Conservation (phyloP, 2,888 invertebrate species). For the Tanaodytes sp. region DNA sequence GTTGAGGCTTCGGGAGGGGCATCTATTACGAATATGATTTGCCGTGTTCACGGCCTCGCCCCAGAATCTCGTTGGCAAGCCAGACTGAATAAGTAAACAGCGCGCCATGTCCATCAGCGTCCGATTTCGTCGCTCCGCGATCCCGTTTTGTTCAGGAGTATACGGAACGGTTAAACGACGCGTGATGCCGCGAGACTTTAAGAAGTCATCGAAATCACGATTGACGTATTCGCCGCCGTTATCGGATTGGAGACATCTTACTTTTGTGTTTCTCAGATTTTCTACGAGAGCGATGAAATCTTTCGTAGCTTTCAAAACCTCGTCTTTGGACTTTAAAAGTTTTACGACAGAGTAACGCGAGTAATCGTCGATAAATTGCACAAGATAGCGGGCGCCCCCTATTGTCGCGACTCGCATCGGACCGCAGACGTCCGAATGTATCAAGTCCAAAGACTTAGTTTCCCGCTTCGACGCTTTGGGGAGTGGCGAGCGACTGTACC, state of each 20-base stretch:
- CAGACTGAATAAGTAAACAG: too few relatives aligned
- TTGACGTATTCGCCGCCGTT: constrained; percentile 15
- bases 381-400: neutral
- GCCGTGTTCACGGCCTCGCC: too few relatives aligned
- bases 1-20: constrained; percentile 11
- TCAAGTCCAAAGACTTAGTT: neutral
- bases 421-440: constrained; percentile 16
- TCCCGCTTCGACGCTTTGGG: neutral
- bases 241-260: constrained; percentile 12
- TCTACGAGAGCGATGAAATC: neutral
- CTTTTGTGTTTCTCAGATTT: neutral
- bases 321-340: constrained; percentile 1
- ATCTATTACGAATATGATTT: constrained; percentile 45
- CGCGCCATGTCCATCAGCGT: too few relatives aligned
- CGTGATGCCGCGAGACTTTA: too few relatives aligned
- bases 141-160: too few relatives aligned
- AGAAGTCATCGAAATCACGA: constrained; percentile 21
- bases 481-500: neutral
- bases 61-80: too few relatives aligned
- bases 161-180: too few relatives aligned
- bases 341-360: constrained; percentile 12
- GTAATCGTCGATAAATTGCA: constrained; percentile 11
- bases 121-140: too few relatives aligned
- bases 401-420: constrained; percentile 7
- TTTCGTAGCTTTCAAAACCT: constrained; percentile 3